A percentile compares a stretch with the other conserved stretches of the same genome.
phyloP scores from a whole-genome alignment of 2,888 invertebrate species.

The Lasioglossum vierecki region DNA sequence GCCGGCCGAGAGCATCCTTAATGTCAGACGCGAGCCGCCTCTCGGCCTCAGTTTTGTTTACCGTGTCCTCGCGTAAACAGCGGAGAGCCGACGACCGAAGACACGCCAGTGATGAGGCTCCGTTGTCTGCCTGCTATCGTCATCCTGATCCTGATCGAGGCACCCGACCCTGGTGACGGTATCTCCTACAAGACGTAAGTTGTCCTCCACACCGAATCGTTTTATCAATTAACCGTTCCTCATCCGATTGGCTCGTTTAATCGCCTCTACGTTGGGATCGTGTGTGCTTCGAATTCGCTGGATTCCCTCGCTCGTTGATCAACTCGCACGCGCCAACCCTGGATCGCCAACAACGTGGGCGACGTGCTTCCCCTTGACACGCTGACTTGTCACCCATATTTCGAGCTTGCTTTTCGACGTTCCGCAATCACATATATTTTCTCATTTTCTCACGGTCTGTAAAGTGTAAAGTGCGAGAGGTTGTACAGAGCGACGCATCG shows the following conservation, averaged over 20 bases:
- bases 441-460: background rate
- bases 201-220: background rate
- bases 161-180: conserved; percentile 73
- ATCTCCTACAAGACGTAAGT: conserved; percentile 81
- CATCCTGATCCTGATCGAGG: conserved; percentile 75
- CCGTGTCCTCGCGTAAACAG: conserved; percentile 68
- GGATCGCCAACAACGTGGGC: background rate
- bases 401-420: no score
- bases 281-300: background rate
- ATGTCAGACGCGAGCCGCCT: conserved; percentile 67
- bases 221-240: background rate
- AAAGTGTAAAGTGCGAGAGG: no score
- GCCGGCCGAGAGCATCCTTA: conserved; percentile 61
- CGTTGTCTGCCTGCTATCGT: conserved; percentile 71
- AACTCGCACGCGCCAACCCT: background rate
- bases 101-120: conserved; percentile 74
- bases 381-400: conserved; percentile 2
- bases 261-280: background rate
- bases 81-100: conserved; percentile 47
- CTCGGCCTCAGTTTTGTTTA: conserved; percentile 69
- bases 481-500: no score
- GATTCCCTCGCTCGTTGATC: background rate
- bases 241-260: background rate
- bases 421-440: background rate
- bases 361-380: conserved; percentile 1